Percentiles rank a stretch among this genome's conserved stretches.
Evolutionary conservation across 2,888 invertebrate genomes (phyloP).

Genomic region (Microplitis deprimator): DNA sequence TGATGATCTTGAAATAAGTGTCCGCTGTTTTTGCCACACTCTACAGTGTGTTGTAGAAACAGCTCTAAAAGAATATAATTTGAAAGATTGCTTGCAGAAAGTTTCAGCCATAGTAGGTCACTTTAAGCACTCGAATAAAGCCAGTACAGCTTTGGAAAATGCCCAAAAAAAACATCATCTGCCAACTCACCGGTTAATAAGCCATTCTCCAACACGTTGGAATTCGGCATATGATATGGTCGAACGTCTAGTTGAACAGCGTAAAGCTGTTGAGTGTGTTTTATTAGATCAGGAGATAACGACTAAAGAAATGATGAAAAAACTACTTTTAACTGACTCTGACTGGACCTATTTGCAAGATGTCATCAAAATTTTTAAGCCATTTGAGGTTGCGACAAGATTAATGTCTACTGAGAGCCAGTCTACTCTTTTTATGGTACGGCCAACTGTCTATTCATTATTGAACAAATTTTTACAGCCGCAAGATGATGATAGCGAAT

Average conservation of each 20-base stretch:
- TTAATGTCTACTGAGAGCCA: conserved; percentile 1
- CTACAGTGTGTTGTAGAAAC: conserved; percentile 23
- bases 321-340: neutral
- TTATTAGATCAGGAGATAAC: neutral
- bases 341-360: neutral
- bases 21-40: conserved; percentile 34
- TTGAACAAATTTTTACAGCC: too few species aligned
- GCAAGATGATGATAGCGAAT: too few species aligned
- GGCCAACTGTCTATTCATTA: neutral
- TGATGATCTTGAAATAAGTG: neutral
- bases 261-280: neutral
- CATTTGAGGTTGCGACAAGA: conserved; percentile 1
- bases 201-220: neutral
- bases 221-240: conserved; percentile 10
- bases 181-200: neutral
- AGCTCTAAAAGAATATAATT: conserved; percentile 12
- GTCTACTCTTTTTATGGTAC: neutral
- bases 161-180: neutral
- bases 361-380: conserved; percentile 4
- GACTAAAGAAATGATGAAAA: neutral
- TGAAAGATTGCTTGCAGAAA: conserved; percentile 14
- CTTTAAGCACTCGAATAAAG: conserved; percentile 27
- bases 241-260: conserved; percentile 2
- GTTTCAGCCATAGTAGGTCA: conserved; percentile 34
- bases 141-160: neutral